Conservation (phyloP, 1,140 invertebrate species). For the Lerema accius region DNA sequence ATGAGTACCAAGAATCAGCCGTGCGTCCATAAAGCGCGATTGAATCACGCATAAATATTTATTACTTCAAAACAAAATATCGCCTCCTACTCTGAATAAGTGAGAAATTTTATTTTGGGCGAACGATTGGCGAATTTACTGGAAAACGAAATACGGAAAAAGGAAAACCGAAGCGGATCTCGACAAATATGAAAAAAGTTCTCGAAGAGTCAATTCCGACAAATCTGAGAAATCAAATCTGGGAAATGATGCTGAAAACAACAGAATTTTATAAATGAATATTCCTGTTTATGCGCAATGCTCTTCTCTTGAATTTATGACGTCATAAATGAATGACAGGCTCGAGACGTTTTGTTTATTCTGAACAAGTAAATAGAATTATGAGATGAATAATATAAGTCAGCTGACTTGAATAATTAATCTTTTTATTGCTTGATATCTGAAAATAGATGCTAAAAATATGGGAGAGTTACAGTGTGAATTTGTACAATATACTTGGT, state of each 20-base stretch:
- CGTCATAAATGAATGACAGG: not conserved
- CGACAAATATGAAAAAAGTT: not conserved
- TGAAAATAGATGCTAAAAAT: too few species aligned
- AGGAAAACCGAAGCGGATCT: not conserved
- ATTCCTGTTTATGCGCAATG: not conserved
- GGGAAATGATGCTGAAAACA: slow-evolving; percentile 23
- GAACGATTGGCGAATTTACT: slow-evolving; percentile 13
- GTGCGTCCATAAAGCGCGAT: not conserved
- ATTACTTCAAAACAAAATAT: slow-evolving; percentile 16
- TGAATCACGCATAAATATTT: slow-evolving; percentile 6
- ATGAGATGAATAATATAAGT: not conserved
- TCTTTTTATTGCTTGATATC: too few species aligned
- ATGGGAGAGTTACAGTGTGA: too few species aligned
- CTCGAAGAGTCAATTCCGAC: not conserved
- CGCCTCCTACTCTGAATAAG: not conserved
- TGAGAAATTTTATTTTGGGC: slow-evolving; percentile 12
- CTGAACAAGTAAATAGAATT: not conserved
- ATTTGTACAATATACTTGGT: too few species aligned
- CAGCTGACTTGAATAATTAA: too few species aligned
- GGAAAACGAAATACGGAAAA: slow-evolving; percentile 21
- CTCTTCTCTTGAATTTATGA: not conserved
- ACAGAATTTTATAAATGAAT: slow-evolving; percentile 5
- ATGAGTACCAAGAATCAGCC: too few species aligned
- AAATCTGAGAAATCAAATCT: slow-evolving; percentile 4
- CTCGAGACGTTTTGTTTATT: not conserved